Conservation (phyloP, 2,113 vertebrate species). For the Glaucomys volans region DNA sequence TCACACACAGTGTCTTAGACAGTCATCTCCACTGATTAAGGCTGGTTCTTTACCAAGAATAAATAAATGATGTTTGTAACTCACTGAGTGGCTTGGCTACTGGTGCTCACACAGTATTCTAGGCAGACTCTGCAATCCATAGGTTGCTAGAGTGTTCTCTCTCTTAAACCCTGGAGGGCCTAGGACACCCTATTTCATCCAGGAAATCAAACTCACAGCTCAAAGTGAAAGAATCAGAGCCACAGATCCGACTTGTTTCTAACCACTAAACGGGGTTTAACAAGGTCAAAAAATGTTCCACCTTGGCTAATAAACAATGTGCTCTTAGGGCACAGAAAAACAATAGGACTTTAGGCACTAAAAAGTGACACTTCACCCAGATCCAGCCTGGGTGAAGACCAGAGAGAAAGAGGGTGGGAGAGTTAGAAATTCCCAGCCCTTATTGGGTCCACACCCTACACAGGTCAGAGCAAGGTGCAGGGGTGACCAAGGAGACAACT, state of each 20-base stretch:
- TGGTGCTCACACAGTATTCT: neutral
- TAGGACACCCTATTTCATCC: constrained; percentile 37
- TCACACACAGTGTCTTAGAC: neutral
- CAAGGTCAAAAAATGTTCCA: constrained; percentile 57
- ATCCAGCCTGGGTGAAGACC: constrained; percentile 80
- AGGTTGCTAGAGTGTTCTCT: neutral
- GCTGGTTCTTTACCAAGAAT: neutral
- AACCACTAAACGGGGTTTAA: constrained; percentile 50
- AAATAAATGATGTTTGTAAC: neutral
- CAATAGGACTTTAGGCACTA: constrained; percentile 82
- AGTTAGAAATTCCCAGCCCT: constrained; percentile 68
- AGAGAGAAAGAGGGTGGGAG: constrained; percentile 65
- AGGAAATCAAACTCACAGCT: constrained; percentile 56
- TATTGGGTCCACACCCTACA: constrained; percentile 43
- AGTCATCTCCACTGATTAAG: neutral
- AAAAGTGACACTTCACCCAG: constrained; percentile 77
- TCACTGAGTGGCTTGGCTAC: neutral
- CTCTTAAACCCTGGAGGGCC: neutral
- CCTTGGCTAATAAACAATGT: constrained; percentile 71
- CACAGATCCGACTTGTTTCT: constrained; percentile 51
- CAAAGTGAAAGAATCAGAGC: constrained; percentile 56
- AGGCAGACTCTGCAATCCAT: neutral
- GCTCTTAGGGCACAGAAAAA: constrained; percentile 78
- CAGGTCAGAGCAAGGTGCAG: constrained; percentile 33
- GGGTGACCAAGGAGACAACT: neutral